Evolutionary conservation across 2,113 vertebrate genomes (phyloP).

Genomic region (Hystrix cristata): DNA sequence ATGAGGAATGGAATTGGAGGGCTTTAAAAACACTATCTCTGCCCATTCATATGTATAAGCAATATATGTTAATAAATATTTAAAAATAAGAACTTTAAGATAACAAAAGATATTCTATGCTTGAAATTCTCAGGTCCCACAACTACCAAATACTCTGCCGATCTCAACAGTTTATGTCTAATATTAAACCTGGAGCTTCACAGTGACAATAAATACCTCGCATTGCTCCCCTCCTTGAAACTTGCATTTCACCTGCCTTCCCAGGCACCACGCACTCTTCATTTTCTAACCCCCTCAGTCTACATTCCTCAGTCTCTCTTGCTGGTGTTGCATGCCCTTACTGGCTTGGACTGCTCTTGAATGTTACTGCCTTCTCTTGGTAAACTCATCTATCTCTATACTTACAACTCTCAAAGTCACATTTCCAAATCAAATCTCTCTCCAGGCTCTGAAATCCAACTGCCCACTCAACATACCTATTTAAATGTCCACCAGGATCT

Average conservation of each 20-base stretch:
- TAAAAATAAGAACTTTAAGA: neutral
- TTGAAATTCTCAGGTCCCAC: neutral
- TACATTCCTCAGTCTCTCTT: neutral
- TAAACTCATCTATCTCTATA: neutral
- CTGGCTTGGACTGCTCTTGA: neutral
- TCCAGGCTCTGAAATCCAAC: neutral
- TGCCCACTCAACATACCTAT: neutral
- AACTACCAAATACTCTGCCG: neutral
- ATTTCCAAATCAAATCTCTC: neutral
- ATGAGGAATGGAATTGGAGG: neutral
- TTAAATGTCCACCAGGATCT: neutral
- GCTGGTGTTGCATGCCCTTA: too few relatives aligned
- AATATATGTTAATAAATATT: neutral
- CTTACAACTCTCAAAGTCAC: neutral
- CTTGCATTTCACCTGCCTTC: neutral
- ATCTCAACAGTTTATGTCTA: neutral
- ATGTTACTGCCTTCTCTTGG: neutral
- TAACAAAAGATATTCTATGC: neutral
- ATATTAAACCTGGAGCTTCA: neutral
- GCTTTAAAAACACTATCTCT: neutral
- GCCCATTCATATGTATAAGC: neutral
- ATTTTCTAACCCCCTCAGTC: neutral
- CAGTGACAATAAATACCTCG: neutral
- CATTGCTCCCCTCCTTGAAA: neutral
- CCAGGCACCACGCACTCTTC: neutral